Evolutionary conservation across 2,113 vertebrate genomes (phyloP).

Genomic region (Cardinalis cardinalis): DNA sequence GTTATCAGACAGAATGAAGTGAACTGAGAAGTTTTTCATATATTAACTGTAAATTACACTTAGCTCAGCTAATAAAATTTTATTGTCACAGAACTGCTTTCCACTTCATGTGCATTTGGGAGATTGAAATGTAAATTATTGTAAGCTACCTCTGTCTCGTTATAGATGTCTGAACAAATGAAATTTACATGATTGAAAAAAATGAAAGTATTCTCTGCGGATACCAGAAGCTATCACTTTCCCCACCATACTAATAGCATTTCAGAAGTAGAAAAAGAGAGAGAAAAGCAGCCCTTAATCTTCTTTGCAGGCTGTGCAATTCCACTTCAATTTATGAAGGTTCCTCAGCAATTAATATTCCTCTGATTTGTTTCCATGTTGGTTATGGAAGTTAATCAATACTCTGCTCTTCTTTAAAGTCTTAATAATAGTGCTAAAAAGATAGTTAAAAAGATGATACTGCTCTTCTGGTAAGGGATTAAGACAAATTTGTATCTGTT

Average conservation of each 20-base stretch:
- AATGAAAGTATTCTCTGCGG: slow-evolving; percentile 4
- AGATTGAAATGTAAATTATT: slow-evolving; percentile 63
- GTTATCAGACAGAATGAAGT: slow-evolving; percentile 53
- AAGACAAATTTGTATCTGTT: neutral
- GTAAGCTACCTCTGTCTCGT: slow-evolving; percentile 23
- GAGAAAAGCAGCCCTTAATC: neutral
- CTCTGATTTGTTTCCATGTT: neutral
- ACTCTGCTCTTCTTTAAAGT: neutral
- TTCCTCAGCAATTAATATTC: neutral
- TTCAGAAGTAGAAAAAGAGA: neutral
- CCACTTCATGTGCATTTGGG: slow-evolving; percentile 47
- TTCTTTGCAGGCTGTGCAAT: neutral
- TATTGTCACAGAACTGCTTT: slow-evolving; percentile 55
- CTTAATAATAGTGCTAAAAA: neutral
- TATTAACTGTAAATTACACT: slow-evolving; percentile 61
- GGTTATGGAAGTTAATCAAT: neutral
- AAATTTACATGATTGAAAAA: slow-evolving; percentile 50
- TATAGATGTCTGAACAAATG: slow-evolving; percentile 42
- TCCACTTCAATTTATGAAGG: neutral
- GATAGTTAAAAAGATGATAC: neutral
- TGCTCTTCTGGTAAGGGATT: neutral
- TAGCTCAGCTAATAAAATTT: slow-evolving; percentile 58
- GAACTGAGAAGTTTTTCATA: slow-evolving; percentile 50
- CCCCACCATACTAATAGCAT: neutral
- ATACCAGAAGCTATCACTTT: neutral